Evolutionary conservation across 2,113 vertebrate species (phyloP), one percentile per base, ranked within the genome.

Genomic region (Ceuthmochares aereus): DNA sequence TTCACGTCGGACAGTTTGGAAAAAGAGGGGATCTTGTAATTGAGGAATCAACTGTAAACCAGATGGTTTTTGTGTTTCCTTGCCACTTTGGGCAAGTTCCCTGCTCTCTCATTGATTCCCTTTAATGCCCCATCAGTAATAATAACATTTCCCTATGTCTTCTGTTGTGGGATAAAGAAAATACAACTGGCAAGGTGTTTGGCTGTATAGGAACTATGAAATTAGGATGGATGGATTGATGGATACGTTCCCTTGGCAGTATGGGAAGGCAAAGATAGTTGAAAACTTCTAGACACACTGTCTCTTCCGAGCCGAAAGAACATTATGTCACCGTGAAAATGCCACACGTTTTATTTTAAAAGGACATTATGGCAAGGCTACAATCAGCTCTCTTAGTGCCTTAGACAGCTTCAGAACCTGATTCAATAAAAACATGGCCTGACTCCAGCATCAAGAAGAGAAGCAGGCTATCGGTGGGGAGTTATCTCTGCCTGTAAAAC

Each of bases 311-410:
- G 90, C 37, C 0, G 1, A 72, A 68, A 84, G 87, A 88, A 94
- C 93, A 85, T 94, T 62, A 84, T 82, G 92, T 95, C 96, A 95
- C 93, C 0, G 5, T 76, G 92, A 68, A 95, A 97, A 96, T 94
- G 92, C 88, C 93, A 89, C 3, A 3, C 42, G 1, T 87, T 96
- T 97, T 36, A 68, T 96, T 95, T 95, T 62, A 75, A 95, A 95
- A 97, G 95, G 95, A 94, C 92, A 54, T 95, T 77, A 79, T 82
- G 83, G 95, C 83, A 87, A 69, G 60, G 86, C 92, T 76, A 89
- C 92, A 96, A 96, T 94, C 93, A 90, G 95, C 92, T 96, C 86
- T 93, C 88, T 90, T 69, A 92, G 88, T 89, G 96, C 95, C 93
- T 96, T 74, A 84, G 93, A 95, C 84, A 92, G 91, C 91, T 90